Evolutionary conservation across 2,888 invertebrate species (phyloP).

Genomic region (Holacanthella duospinosa): DNA sequence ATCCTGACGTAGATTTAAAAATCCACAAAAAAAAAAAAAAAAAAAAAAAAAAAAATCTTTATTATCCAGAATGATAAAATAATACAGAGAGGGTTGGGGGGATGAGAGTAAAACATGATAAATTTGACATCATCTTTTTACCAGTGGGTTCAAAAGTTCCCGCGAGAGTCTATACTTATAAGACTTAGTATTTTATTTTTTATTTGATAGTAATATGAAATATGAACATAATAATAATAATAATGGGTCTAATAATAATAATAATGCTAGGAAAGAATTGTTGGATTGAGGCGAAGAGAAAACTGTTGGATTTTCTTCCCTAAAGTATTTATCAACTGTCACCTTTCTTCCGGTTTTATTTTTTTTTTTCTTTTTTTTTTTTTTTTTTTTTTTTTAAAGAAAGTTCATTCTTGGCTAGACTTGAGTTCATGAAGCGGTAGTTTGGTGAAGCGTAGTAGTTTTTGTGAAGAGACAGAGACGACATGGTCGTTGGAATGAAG

Average conservation of each 20-base stretch:
- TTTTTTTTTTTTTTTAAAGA: no score
- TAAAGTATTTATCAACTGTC: constrained; percentile 4
- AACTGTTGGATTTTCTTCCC: neutral
- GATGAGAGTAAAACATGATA: neutral
- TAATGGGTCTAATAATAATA: neutral
- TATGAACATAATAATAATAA: neutral
- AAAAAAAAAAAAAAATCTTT: no score
- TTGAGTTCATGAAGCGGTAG: no score
- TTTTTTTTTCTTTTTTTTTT: no score
- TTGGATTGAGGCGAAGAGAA: no score
- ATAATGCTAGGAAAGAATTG: neutral
- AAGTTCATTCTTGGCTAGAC: no score
- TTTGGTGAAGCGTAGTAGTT: no score
- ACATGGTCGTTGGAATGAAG: constrained; percentile 22
- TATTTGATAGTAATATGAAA: neutral
- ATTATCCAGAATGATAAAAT: no score
- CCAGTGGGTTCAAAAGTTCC: neutral
- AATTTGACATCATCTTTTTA: neutral
- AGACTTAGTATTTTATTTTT: neutral
- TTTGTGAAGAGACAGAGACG: neutral
- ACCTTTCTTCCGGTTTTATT: neutral
- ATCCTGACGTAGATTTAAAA: no score
- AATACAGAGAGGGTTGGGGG: no score
- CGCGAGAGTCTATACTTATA: constrained; percentile 2
- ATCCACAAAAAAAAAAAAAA: no score